Conservation (phyloP, 2,797 vertebrate genomes). For the Oreochromis mossambicus region DNA sequence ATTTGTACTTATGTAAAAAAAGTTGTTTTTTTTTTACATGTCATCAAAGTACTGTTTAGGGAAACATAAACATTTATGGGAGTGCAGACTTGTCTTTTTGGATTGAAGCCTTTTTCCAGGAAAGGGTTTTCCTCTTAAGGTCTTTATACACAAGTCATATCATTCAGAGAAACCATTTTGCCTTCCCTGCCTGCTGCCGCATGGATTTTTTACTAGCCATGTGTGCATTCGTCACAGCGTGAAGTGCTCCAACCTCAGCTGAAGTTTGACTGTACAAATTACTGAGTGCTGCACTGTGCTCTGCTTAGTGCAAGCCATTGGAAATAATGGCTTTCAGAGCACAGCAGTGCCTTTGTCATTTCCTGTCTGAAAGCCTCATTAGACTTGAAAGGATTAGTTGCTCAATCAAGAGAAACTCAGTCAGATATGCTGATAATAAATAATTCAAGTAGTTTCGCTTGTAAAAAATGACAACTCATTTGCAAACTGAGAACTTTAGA, state of each 20-base stretch:
- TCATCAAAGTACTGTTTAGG: background rate
- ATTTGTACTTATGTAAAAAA: background rate
- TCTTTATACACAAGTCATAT: background rate
- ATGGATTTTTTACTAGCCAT: background rate
- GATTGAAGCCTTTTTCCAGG: background rate
- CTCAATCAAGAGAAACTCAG: background rate
- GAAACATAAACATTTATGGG: background rate
- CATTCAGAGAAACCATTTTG: background rate
- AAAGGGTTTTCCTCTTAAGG: background rate
- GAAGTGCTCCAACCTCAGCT: background rate
- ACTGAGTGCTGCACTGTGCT: background rate
- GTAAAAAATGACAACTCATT: background rate
- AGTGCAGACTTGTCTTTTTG: background rate
- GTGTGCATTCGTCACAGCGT: background rate
- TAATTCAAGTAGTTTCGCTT: background rate
- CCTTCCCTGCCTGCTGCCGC: background rate
- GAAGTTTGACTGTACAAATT: background rate
- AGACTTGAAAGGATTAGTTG: background rate
- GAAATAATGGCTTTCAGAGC: background rate
- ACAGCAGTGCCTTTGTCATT: background rate
- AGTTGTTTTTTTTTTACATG: background rate
- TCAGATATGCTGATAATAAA: background rate
- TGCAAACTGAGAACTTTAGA: background rate
- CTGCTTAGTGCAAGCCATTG: background rate
- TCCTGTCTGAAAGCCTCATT: background rate